phyloP scores from a whole-genome alignment of 2,797 vertebrate genomes.

The Psittacula derbiana region DNA sequence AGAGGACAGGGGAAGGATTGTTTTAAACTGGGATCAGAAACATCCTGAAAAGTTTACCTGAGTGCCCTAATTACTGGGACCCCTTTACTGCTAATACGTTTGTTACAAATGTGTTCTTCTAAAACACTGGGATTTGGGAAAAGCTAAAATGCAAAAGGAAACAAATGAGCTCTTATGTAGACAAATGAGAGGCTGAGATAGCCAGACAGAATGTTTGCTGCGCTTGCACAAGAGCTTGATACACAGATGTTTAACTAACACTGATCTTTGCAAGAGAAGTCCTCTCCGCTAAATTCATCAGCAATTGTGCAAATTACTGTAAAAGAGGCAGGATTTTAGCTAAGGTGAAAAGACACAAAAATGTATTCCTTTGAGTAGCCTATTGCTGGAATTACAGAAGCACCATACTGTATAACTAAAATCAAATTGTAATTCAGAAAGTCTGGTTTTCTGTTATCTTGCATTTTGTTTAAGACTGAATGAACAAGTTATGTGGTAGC shows the following conservation, averaged over 20 bases:
- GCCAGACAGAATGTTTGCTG: neutral
- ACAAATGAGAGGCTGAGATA: neutral
- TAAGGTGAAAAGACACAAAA: neutral
- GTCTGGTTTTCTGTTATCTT: neutral
- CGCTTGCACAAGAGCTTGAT: neutral
- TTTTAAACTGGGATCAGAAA: conserved; percentile 24
- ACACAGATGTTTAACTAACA: neutral
- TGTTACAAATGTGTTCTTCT: neutral
- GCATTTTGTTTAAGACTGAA: neutral
- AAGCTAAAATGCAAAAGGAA: neutral
- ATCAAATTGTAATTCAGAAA: neutral
- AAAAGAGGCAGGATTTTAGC: neutral
- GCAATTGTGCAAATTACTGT: neutral
- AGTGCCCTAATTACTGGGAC: neutral
- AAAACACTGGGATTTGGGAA: neutral
- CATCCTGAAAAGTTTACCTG: neutral
- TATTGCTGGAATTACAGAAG: neutral
- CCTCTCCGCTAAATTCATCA: neutral
- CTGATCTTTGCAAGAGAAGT: neutral
- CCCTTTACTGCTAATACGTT: neutral
- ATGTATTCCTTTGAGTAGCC: neutral
- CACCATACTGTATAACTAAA: neutral
- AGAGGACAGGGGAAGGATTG: neutral
- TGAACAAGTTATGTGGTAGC: neutral
- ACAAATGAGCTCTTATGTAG: neutral